Percentiles rank a stretch among this genome's conserved stretches.
Evolutionary conservation across 2,113 vertebrate genomes (phyloP).

Genomic region (Festucalex cinctus): DNA sequence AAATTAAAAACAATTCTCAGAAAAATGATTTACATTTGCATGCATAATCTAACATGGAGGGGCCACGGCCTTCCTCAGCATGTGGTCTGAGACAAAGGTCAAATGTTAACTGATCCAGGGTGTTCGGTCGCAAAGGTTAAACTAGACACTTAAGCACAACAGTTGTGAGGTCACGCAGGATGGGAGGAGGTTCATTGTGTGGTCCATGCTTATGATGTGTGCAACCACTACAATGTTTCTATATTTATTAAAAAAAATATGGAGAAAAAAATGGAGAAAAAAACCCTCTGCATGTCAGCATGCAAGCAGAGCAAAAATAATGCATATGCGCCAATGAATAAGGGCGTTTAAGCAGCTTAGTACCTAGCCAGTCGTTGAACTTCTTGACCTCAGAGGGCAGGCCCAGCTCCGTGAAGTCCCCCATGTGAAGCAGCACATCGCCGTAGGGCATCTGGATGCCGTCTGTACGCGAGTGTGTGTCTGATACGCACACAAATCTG

Average conservation of each 20-base stretch:
- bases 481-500: conserved; percentile 95
- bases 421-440: conserved; percentile 96
- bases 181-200: conserved; percentile 22
- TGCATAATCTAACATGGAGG: not conserved
- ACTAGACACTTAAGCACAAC: conserved; percentile 59
- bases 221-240: not conserved
- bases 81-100: conserved; percentile 42
- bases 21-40: not conserved
- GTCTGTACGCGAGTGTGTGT: conserved; percentile 98
- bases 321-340: conserved; percentile 12
- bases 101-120: conserved; percentile 59
- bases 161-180: conserved; percentile 29
- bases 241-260: not conserved
- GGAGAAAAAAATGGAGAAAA: not conserved
- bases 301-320: not conserved
- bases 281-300: not conserved
- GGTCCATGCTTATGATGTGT: conserved; percentile 26
- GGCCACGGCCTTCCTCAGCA: conserved; percentile 17
- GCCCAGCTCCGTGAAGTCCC: conserved; percentile 98
- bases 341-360: conserved; percentile 42
- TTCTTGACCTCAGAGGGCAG: conserved; percentile 99
- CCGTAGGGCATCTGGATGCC: conserved; percentile 99
- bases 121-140: conserved; percentile 60
- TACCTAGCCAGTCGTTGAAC: conserved; percentile 99
- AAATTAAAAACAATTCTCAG: not conserved